These are phyloP conservation scores for Lycocerus yunnanus DNA, from an alignment of 2,888 invertebrate genomes.

Conservation along the genomic window DNA sequence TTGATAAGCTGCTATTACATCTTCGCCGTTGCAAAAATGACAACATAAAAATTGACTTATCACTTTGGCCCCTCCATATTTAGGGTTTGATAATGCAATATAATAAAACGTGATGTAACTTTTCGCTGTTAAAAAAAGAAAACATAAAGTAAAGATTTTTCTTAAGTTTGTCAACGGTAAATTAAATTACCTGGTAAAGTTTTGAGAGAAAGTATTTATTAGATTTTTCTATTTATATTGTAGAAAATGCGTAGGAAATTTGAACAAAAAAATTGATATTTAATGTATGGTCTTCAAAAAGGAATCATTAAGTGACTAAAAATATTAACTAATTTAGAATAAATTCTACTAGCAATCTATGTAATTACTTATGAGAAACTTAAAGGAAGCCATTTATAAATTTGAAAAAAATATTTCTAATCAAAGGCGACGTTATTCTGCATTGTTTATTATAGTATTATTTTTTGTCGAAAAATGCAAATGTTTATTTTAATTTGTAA, in stretches of 20 bases:
- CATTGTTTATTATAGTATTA: neutral
- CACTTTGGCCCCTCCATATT: neutral
- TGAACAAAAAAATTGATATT: neutral
- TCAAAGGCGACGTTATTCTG: neutral
- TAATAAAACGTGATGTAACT: neutral
- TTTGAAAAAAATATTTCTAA: neutral
- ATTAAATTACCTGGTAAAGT: neutral
- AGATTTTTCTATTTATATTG: neutral
- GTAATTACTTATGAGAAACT: neutral
- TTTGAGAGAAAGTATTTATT: neutral
- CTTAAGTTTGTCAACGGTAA: neutral
- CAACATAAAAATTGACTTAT: neutral
- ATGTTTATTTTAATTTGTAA: neutral
- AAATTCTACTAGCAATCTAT: neutral
- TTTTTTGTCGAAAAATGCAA: neutral
- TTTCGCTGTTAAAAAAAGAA: neutral
- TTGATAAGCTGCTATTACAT: neutral
- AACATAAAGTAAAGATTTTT: neutral
- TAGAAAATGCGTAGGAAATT: neutral
- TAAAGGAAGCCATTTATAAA: neutral
- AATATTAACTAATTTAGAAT: neutral
- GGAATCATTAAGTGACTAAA: neutral
- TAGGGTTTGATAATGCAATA: neutral
- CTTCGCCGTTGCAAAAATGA: neutral
- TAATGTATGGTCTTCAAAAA: neutral